Evolutionary conservation across 2,888 invertebrate species (phyloP), one percentile per base, ranked within the genome.

Genomic region (Onthophagus sagittarius): DNA sequence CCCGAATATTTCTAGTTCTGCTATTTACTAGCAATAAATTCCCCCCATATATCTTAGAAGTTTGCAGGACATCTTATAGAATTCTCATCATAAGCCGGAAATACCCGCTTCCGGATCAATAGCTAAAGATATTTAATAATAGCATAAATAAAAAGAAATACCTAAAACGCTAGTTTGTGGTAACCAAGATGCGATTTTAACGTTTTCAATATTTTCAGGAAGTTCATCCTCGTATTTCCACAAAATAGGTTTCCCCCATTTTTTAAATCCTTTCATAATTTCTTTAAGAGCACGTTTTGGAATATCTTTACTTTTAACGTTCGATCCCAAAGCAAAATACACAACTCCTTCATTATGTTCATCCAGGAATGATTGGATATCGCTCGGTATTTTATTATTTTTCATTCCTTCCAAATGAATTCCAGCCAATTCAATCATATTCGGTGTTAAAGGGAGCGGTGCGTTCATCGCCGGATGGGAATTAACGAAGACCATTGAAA

Each of bases 181-280:
- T 39, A 92, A 79, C 92, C 92, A 93, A 75, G 89, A 88, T 74
- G 85, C 83, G 1, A 88, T 83, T 71, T 87, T 83, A 0, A 92
- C 84, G 79, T 91, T 90, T 0, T 85, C 78, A 0, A 90, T 86
- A 76, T 87, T 85, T 33, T 87, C 86, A 0, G 86, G 85, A 9
- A 88, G 79, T 0, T 70, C 15, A 33, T 88, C 86, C 0, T 87
- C 86, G 89, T 90, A 91, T 83, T 92, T 92, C 90, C 90, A 90
- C 13, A 92, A 79, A 0, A 92, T 88, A 4, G 86, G 88, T 75
- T 90, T 89, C 74, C 89, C 88, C 0, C 91, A 77, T 74, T 85
- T 86, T 1, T 86, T 84, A 67, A 92, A 88, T 1, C 87, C 88
- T 71, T 88, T 23, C 14, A 74, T 15, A 15, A 71, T 53, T 9